Evolutionary conservation across 2,888 invertebrate genomes (phyloP), one percentile per base, ranked within the genome.

Genomic region (Trachelus tabidus): DNA sequence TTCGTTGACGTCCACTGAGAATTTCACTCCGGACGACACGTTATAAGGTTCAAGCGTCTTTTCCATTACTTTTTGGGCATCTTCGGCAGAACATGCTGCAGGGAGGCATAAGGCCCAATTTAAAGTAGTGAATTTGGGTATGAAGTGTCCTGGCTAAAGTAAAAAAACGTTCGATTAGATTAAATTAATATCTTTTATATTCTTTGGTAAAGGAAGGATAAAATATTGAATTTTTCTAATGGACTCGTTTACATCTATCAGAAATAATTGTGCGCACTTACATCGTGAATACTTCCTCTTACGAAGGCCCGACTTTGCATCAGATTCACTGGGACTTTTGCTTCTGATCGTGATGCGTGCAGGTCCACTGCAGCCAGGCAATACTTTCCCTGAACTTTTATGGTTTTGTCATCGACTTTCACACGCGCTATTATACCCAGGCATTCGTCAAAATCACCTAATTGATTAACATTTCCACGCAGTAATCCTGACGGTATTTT

Each of bases 41-140:
- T 93, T 93, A 87, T 95, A 95, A 73, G 93, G 93, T 75, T 93
- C 92, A 82, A 95, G 87, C 76, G 94, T 94, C 79, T 93, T 93
- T 82, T 93, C 93, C 81, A 95, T 88, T 80, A 94, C 90, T 83
- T 91, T 90, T 84, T 93, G 93, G 31, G 94, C 94, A 85, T 94
- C 94, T 73, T 93, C 92, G 34, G 93, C 92, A 33, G 93, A 92
- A 87, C 95, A 95, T 12, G 93, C 93, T 4, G 94, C 93, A 1
- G 95, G 95, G 75, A 95, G 92, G 87, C 95, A 96, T 33, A 95
- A 90, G 1, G 95, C 95, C 95, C 95, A 95, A 86, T 95, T 95
- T 82, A 94, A 92, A 81, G 95, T 94, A 34, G 95, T 94, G 91
- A 95, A 95, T 86, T 94, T 94, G 77, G 95, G 95, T 89, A 94